Evolutionary conservation across 2,113 vertebrate species (phyloP), one percentile per base, ranked within the genome.

Genomic region (Pelodiscus sinensis): DNA sequence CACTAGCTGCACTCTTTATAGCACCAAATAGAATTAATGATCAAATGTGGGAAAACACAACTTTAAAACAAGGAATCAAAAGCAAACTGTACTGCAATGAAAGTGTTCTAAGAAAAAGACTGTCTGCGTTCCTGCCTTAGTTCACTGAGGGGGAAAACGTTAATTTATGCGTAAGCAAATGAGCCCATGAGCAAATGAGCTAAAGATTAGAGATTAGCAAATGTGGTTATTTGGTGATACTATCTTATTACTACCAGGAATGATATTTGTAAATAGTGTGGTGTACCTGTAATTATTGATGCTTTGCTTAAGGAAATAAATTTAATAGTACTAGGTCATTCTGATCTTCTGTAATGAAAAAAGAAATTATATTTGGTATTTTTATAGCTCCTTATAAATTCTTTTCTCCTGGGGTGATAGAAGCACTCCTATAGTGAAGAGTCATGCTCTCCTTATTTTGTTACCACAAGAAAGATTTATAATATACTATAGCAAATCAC

Each of bases 391-490:
- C 86, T 93, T 78, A 88, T 68, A 88, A 54, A 89, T 83, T 82
- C 57, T 84, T n/a, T 89, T 58, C 31, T 15, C 68, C 88, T 80
- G 84, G 65, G 88, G 90, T 86, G 75, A 90, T 96, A 80, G 82
- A 83, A 91, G 55, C 83, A 88, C 77, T 96, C 93, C 86, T 71
- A 92, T 89, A 77, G 90, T 77, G 86, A 2, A 78, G 29, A 93
- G 90, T 96, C 89, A 73, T 57, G 62, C 54, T 89, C 51, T 29
- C 92, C 93, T 92, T 92, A 84, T 86, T 95, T 85, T 89, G 86
- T 94, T 93, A 84, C 62, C 75, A 83, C 29, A 60, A 93, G 90
- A 96, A 97, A 94, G 90, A 82, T 95, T 93, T 93, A 86, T 91
- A 88, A 44, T 94, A 82, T 83, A 94, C 79, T 87, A 82, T 24